Evolutionary conservation across 2,888 invertebrate species (phyloP).

Genomic region (Phorcus lineatus): DNA sequence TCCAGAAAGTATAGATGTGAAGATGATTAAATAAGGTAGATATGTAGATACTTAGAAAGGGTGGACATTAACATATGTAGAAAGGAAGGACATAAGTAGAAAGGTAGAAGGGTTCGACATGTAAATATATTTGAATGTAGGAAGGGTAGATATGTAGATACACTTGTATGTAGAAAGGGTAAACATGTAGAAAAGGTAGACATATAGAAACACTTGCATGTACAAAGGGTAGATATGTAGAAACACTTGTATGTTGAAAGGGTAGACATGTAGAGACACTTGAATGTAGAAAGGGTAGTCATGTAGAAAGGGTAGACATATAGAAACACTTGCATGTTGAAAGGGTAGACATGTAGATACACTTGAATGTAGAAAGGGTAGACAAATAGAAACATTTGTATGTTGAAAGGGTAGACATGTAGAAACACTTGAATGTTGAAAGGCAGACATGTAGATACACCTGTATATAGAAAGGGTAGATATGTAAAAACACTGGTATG

Average conservation of each 20-base stretch:
- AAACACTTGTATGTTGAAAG: background rate
- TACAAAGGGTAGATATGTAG: background rate
- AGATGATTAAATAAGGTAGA: no score
- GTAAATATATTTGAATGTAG: no score
- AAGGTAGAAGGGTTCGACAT: no score
- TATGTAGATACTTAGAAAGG: no score
- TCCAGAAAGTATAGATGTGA: no score
- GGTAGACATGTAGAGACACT: background rate
- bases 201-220: background rate
- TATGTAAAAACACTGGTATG: background rate
- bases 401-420: background rate
- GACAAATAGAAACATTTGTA: background rate
- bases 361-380: background rate
- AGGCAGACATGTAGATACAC: background rate
- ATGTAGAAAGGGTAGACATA: no score
- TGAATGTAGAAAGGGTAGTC: background rate
- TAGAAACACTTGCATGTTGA: background rate
- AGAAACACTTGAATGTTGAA: background rate
- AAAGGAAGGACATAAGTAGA: no score
- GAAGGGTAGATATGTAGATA: no score
- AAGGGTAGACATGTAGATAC: background rate
- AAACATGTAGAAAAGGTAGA: no score
- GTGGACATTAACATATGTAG: no score
- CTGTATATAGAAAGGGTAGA: background rate
- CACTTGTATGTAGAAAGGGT: no score